phyloP scores from a whole-genome alignment of 2,113 vertebrate species.

The Alexandromys fortis region DNA sequence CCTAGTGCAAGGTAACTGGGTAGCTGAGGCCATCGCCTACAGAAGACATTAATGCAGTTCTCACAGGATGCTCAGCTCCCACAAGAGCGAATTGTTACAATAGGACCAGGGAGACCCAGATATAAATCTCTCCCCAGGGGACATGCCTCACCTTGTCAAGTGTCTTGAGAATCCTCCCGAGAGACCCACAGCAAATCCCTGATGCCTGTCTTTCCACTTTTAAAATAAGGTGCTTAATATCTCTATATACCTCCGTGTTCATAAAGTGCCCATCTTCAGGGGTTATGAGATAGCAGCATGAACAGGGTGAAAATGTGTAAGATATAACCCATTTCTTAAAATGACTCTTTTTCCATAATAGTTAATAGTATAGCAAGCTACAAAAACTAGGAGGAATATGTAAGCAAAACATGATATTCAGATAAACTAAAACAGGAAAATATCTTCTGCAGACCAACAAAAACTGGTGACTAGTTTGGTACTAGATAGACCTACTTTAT shows the following conservation, averaged over 20 bases:
- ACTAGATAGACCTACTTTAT: background rate
- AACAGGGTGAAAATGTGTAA: background rate
- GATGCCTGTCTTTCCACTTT: background rate
- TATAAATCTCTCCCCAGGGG: background rate
- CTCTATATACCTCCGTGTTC: background rate
- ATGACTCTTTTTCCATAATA: slow-evolving; percentile 56
- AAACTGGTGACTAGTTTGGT: background rate
- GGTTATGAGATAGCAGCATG: background rate
- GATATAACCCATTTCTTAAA: background rate
- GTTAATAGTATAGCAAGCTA: slow-evolving; percentile 40
- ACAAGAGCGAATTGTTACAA: background rate
- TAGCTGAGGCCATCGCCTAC: background rate
- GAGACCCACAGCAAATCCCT: background rate
- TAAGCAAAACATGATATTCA: slow-evolving; percentile 69
- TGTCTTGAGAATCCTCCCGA: background rate
- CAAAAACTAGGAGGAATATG: slow-evolving; percentile 38
- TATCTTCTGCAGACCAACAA: background rate
- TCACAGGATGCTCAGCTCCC: background rate
- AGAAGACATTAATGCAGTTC: background rate
- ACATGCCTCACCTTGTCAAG: background rate
- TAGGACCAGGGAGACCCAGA: background rate
- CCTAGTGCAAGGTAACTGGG: background rate
- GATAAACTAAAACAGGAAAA: slow-evolving; percentile 31
- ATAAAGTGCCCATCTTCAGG: background rate
- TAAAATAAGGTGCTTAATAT: background rate